phyloP scores from a whole-genome alignment of 2,888 invertebrate species.

The Imbricaverruca yamaguchii region DNA sequence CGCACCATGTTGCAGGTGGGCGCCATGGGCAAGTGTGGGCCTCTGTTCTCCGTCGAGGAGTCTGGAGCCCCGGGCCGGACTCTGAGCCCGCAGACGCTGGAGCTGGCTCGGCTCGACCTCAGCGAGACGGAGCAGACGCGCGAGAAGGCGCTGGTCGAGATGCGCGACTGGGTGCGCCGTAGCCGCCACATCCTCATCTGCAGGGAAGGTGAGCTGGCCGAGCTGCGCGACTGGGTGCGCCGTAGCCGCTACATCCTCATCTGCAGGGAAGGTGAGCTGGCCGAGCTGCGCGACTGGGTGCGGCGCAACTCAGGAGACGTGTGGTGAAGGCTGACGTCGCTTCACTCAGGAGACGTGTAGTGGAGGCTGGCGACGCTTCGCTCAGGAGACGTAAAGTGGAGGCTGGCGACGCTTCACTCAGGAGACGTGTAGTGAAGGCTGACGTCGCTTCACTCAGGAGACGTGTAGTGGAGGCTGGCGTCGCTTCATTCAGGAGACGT shows the following conservation, averaged over 20 bases:
- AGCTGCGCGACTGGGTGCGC: constrained; percentile 17
- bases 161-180: constrained; percentile 20
- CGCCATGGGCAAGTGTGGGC: constrained; percentile 7
- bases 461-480: no score
- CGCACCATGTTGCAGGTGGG: background rate
- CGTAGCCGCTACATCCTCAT: constrained; percentile 16
- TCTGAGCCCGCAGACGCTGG: background rate
- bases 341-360: no score
- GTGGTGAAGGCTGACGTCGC: no score
- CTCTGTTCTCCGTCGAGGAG: background rate
- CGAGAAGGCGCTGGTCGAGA: constrained; percentile 18
- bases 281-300: constrained; percentile 12
- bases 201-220: constrained; percentile 22
- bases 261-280: constrained; percentile 23
- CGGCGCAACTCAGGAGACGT: background rate
- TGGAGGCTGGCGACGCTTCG: no score
- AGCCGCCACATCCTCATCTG: constrained; percentile 23
- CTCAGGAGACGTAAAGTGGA: no score
- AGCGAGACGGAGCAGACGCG: constrained; percentile 23
- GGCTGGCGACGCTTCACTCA: no score
- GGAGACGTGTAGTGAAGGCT: no score
- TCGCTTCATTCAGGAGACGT: no score
- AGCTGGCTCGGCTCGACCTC: constrained; percentile 23
- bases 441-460: no score
- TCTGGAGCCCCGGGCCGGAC: background rate